Percentiles rank a stretch among this genome's conserved stretches.
Conservation (phyloP, 2,888 invertebrate species). For the Lithosia quadra region DNA sequence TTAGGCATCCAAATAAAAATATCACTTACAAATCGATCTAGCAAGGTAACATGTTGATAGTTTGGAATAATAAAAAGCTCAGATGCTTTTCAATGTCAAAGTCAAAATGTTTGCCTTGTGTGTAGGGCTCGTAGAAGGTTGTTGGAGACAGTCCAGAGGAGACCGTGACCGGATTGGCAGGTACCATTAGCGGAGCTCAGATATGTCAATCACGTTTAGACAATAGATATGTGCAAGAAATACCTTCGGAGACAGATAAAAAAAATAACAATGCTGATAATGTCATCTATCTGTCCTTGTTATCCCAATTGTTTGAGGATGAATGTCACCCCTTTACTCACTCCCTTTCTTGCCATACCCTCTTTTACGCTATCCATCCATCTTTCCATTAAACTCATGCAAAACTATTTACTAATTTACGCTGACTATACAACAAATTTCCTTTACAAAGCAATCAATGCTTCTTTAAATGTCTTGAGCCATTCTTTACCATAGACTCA, state of each 20-base stretch:
- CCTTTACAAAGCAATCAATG: too few relatives aligned
- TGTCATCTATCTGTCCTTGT: too few relatives aligned
- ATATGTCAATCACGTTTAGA: constrained; percentile 6
- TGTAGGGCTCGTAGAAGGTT: background rate
- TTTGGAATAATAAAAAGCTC: constrained; percentile 51
- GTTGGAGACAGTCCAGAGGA: constrained; percentile 2
- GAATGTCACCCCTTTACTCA: too few relatives aligned
- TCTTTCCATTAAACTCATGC: too few relatives aligned
- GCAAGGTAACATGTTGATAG: constrained; percentile 56
- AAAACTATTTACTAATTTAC: too few relatives aligned
- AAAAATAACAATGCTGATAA: too few relatives aligned
- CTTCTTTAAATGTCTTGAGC: too few relatives aligned
- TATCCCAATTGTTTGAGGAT: too few relatives aligned
- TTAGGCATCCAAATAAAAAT: constrained; percentile 53
- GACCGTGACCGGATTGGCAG: background rate
- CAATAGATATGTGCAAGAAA: background rate
- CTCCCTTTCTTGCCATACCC: too few relatives aligned
- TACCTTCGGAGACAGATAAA: background rate
- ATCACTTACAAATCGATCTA: constrained; percentile 52
- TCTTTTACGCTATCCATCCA: too few relatives aligned
- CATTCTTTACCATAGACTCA: too few relatives aligned
- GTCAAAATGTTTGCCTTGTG: constrained; percentile 28
- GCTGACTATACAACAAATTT: too few relatives aligned
- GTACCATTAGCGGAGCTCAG: background rate
- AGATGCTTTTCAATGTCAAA: constrained; percentile 45